phyloP scores from a whole-genome alignment of 1,140 invertebrate species.

The Atta cephalotes region DNA sequence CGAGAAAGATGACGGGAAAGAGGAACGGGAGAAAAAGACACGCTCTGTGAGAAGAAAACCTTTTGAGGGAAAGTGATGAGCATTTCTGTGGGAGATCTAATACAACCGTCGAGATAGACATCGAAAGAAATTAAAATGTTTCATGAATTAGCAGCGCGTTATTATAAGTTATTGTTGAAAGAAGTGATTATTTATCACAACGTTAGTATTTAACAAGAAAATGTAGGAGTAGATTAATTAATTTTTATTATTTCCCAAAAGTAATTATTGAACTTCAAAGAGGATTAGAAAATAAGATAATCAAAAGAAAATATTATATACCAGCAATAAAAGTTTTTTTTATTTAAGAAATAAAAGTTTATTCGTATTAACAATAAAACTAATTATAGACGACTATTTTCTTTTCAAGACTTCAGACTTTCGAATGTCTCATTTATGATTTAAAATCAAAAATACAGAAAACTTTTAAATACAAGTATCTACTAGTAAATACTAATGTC shows the following conservation, averaged over 20 bases:
- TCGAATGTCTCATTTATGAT: not conserved
- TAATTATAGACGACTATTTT: not conserved
- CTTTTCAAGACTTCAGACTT: not conserved
- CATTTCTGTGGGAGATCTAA: conserved; percentile 71
- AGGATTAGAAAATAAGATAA: not conserved
- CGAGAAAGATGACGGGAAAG: conserved; percentile 17
- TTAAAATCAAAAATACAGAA: not conserved
- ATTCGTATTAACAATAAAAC: not conserved
- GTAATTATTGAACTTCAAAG: not conserved
- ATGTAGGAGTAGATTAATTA: not conserved
- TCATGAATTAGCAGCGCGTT: conserved; percentile 42
- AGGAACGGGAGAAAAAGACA: conserved; percentile 36
- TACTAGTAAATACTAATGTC: conserved; percentile 72
- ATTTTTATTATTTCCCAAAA: conserved; percentile 8
- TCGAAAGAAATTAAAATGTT: conserved; percentile 53
- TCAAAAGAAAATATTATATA: not conserved
- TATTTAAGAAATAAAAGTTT: no score
- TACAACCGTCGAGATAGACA: conserved; percentile 46
- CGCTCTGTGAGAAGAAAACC: conserved; percentile 51
- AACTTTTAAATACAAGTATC: not conserved
- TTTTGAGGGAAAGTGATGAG: conserved; percentile 56
- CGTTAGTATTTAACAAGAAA: not conserved
- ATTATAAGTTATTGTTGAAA: conserved; percentile 10
- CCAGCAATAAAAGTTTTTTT: not conserved
- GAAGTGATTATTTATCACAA: not conserved